Base-by-base conservation (phyloP, 1,140 invertebrate genomes). In the Cataglyphis hispanica region DNA sequence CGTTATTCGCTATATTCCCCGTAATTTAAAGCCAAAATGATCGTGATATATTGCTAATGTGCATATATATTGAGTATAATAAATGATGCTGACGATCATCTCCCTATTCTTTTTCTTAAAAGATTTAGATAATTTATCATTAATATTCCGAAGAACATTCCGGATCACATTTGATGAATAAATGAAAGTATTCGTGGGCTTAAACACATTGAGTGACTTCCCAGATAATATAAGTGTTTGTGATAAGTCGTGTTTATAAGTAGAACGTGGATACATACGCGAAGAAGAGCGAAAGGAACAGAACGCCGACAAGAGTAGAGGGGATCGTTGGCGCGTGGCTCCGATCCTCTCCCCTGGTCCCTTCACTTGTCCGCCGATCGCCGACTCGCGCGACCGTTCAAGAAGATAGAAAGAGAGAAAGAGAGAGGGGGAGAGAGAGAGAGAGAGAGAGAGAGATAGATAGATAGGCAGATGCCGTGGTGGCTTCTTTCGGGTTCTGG, bases 261-360 rank as follows among this genome's bases (percentile, higher is more conserved):
- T 74, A 74, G 86, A 84, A 61, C 34, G 64, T 77, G 19, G 53
- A 60, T 40, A 67, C 22, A 63, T 34, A 77, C n/a, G 34, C 22
- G 56, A 80, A 78, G 69, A 84, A 75, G 66, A 37, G 72, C 56
- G 60, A 80, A 88, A 85, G 67, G 50, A 69, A 77, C 40, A 63
- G 86, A 83, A 25, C 63, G 83, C 80, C 85, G 60, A 43, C 56
- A 56, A 22, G 56, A 64, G 69, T 75, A 78, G 89, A 69, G 90
- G 90, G 90, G 90, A 89, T 91, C 27, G 85, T 91, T 91, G 90
- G 90, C 90, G 90, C 90, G 90, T 91, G 90, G 90, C 90, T 91
- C 80, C 76, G 77, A 75, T 72, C 84, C 60, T 85, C 60, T 85
- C 37, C 34, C 60, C 25, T 77, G 53, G 72, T 69, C 34, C 66